Evolutionary conservation across 2,113 vertebrate species (phyloP), one percentile per base, ranked within the genome.

Genomic region (Myodes glareolus): DNA sequence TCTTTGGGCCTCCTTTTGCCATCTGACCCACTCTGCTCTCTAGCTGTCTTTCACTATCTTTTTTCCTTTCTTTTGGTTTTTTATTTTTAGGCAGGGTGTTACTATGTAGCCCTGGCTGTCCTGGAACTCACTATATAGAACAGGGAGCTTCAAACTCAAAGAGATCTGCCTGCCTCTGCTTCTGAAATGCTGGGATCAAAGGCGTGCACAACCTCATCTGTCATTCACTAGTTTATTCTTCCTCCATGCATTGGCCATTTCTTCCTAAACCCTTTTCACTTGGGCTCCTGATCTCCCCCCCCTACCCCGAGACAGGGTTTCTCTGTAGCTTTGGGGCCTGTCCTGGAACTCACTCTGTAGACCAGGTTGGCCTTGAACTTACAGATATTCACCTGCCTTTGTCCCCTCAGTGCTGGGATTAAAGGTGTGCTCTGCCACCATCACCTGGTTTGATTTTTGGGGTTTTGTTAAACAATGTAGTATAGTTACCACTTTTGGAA

Each of bases 241-340:
- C 2, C 50, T 27, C 3, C 31, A 47, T 14, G 7, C 17, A 1
- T 1, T 25, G 6, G 3, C 17, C 7, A 0, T 36, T n/a, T 14
- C 58, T 10, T 50, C 55, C 80, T 31, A 47, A 29, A 4, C 2
- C 8, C 52, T 21, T 27, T 27, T 6, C 1, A 16, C 3, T 13
- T 2, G 17, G 33, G 31, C 21, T 47, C 50, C 33, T 45, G 70
- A 5, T 2, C 55, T 11, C 55, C 16, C 17, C 17, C 5, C 5
- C 55, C n/a, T n/a, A n/a, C n/a, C 55, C 5, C 5, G 1, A 55
- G 55, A 55, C 55, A 55, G 55, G 55, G 55, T 19, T 55, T 55
- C 55, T 55, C 55, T 1, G 5, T 58, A 58, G 55, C 17, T 58
- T 58, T 58, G 55, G 55, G 5, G 17, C 58, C 19, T 58, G 58